phyloP scores from a whole-genome alignment of 2,888 invertebrate species.

The Meta bourneti region DNA sequence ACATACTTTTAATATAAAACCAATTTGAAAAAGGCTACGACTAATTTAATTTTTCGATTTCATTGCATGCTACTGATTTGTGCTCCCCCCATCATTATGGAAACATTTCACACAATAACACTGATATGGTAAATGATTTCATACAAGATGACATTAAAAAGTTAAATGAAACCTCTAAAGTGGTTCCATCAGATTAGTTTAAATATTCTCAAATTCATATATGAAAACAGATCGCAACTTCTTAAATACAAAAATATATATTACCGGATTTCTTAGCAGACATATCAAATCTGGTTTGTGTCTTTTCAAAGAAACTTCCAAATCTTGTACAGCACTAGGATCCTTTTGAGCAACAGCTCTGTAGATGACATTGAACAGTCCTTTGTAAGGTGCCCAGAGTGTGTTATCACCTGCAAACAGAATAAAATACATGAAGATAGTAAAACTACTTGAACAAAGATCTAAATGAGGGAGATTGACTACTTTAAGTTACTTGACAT shows the following conservation, averaged over 20 bases:
- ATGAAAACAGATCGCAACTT: too few relatives aligned
- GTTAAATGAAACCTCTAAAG: too few relatives aligned
- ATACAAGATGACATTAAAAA: too few relatives aligned
- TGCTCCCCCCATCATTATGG: too few relatives aligned
- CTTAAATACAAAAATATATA: conserved; percentile 79
- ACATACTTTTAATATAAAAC: too few relatives aligned
- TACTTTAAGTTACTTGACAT: not conserved
- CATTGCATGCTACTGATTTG: too few relatives aligned
- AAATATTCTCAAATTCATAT: too few relatives aligned
- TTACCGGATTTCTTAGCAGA: conserved; percentile 92
- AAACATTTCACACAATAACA: too few relatives aligned
- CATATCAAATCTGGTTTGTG: conserved; percentile 93
- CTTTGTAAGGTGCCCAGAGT: conserved; percentile 81
- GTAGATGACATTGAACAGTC: conserved; percentile 80
- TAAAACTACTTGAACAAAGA: not conserved
- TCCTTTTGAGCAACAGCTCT: conserved; percentile 80
- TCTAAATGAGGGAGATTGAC: not conserved
- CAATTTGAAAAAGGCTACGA: too few relatives aligned
- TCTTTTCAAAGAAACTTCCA: conserved; percentile 88
- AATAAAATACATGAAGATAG: not conserved
- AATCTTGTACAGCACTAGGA: conserved; percentile 81
- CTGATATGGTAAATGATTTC: too few relatives aligned
- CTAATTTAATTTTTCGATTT: too few relatives aligned
- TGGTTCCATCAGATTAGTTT: too few relatives aligned
- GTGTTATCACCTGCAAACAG: conserved; percentile 49